phyloP scores from a whole-genome alignment of 1,140 invertebrate species.

The Ptiloglossa arizonensis region DNA sequence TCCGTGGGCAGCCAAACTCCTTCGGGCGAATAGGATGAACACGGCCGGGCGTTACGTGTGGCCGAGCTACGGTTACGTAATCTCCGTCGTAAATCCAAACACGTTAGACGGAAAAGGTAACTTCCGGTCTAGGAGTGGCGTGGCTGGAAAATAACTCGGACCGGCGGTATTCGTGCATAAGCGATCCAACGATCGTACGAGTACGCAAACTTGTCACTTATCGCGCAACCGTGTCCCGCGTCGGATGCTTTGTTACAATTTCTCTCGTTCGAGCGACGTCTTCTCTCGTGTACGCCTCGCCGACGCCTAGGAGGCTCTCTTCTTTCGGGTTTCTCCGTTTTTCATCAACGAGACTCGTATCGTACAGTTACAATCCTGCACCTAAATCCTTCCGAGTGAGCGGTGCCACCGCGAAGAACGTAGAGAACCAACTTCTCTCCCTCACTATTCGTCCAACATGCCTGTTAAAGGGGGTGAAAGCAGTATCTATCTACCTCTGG shows the following conservation, averaged over 20 bases:
- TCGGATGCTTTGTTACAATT: conserved; percentile 55
- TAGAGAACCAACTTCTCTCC: conserved; percentile 54
- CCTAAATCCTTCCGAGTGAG: conserved; percentile 66
- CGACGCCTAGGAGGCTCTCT: background rate
- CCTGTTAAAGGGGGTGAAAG: conserved; percentile 62
- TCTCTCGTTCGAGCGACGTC: conserved; percentile 6
- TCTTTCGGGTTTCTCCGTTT: conserved; percentile 33
- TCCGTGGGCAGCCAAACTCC: conserved; percentile 21
- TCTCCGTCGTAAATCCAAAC: conserved; percentile 59
- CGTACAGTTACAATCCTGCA: conserved; percentile 57
- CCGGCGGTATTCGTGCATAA: conserved; percentile 65
- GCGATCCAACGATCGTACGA: conserved; percentile 68
- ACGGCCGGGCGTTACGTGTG: conserved; percentile 16
- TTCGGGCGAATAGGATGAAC: conserved; percentile 23
- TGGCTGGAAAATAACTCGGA: conserved; percentile 65
- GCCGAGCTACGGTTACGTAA: conserved; percentile 50
- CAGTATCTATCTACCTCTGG: conserved; percentile 59
- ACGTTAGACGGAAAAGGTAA: conserved; percentile 64
- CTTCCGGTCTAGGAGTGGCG: conserved; percentile 64
- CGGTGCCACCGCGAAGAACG: conserved; percentile 65
- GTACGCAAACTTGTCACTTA: conserved; percentile 77
- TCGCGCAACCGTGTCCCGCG: conserved; percentile 63
- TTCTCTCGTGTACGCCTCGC: too few species aligned
- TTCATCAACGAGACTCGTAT: conserved; percentile 44
- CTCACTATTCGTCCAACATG: conserved; percentile 40